Conservation (phyloP, 2,888 invertebrate genomes). For the Tanytarsus gracilentus region DNA sequence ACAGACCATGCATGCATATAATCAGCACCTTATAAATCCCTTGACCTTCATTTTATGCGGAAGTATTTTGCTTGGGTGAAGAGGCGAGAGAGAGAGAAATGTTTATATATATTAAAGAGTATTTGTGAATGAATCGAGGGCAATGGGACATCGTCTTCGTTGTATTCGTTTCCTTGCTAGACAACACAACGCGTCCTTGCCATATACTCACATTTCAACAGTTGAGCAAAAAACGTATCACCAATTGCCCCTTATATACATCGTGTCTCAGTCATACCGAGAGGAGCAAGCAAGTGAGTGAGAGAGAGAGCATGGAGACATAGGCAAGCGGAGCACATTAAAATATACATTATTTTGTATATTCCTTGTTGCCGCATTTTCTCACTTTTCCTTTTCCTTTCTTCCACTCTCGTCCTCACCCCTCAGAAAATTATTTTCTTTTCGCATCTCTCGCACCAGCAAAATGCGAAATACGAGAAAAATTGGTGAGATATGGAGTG, state of each 20-base stretch:
- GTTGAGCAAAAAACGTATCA: background rate
- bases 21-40: constrained; percentile 7
- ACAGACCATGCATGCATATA: background rate
- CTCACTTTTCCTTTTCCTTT: constrained; percentile 6
- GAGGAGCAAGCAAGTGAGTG: background rate
- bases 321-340: constrained; percentile 13
- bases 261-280: no score
- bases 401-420: background rate
- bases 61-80: no score
- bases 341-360: constrained; percentile 23
- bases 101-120: background rate
- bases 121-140: background rate
- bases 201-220: constrained; percentile 3
- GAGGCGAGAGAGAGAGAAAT: background rate
- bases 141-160: background rate
- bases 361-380: constrained; percentile 11
- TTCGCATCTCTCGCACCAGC: background rate
- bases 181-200: no score
- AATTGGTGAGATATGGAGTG: background rate
- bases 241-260: constrained; percentile 10
- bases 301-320: background rate
- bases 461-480: background rate
- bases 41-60: constrained; percentile 24
- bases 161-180: constrained; percentile 6
- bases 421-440: background rate